Evolutionary conservation across 2,888 invertebrate genomes (phyloP).

Genomic region (Camptogramma bilineatum): DNA sequence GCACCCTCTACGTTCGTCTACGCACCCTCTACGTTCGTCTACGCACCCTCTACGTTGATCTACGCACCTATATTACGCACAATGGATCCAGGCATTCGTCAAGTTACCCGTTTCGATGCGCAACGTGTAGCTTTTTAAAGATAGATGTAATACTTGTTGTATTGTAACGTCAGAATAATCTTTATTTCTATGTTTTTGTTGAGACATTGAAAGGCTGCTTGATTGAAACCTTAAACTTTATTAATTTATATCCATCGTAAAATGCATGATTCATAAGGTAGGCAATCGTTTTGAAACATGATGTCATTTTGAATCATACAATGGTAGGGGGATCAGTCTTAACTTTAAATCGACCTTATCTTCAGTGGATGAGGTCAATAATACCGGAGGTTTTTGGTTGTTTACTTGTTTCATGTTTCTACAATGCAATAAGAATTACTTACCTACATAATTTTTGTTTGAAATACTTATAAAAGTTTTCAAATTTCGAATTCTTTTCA

Average conservation of each 20-base stretch:
- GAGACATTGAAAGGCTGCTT: neutral
- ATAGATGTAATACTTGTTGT: no score
- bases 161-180: neutral
- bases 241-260: conserved; percentile 1
- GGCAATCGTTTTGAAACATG: conserved; percentile 7
- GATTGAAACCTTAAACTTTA: neutral
- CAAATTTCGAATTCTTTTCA: neutral
- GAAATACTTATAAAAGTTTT: no score
- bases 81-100: no score
- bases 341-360: neutral
- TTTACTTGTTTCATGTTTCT: neutral
- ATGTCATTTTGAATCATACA: conserved; percentile 32
- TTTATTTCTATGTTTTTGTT: neutral
- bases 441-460: no score
- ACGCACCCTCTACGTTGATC: no score
- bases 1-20: no score
- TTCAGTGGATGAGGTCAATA: neutral
- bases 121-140: no score
- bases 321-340: conserved; percentile 2
- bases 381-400: neutral
- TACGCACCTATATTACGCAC: no score
- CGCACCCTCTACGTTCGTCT: no score
- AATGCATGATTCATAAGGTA: conserved; percentile 19
- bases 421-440: no score
- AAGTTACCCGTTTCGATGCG: no score